Conservation (phyloP, 2,888 invertebrate species). For the Sinopyrophorus schimmeli region DNA sequence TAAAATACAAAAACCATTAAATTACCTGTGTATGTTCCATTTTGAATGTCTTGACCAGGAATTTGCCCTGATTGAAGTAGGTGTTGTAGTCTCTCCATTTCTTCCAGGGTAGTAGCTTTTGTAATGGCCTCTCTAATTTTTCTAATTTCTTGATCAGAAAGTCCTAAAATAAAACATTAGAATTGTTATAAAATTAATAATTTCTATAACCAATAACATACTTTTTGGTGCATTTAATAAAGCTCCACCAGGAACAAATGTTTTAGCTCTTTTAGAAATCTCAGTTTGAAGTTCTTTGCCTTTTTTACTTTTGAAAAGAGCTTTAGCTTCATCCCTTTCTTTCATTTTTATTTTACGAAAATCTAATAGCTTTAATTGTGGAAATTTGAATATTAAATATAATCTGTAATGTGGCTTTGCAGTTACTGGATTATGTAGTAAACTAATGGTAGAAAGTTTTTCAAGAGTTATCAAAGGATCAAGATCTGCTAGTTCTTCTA, state of each 20-base stretch:
- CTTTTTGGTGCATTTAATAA: constrained; percentile 60
- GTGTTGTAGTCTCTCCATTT: constrained; percentile 92
- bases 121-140: constrained; percentile 93
- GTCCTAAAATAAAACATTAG: constrained; percentile 54
- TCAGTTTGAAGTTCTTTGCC: constrained; percentile 91
- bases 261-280: constrained; percentile 83
- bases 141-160: constrained; percentile 76
- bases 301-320: constrained; percentile 89
- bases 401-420: constrained; percentile 88
- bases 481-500: constrained; percentile 93
- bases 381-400: constrained; percentile 77
- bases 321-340: constrained; percentile 84
- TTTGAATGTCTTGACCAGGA: constrained; percentile 68
- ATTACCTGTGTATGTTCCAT: constrained; percentile 30
- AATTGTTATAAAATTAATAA: constrained; percentile 3
- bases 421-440: constrained; percentile 94
- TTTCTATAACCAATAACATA: constrained; percentile 43
- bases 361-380: constrained; percentile 87
- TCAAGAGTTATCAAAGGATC: constrained; percentile 81
- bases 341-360: constrained; percentile 93
- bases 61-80: constrained; percentile 90
- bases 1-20: background rate
- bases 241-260: constrained; percentile 77
- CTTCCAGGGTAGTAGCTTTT: constrained; percentile 90
- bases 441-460: constrained; percentile 78